Base-by-base conservation (phyloP, 2,113 vertebrate genomes). In the Dipodomys ordii region DNA sequence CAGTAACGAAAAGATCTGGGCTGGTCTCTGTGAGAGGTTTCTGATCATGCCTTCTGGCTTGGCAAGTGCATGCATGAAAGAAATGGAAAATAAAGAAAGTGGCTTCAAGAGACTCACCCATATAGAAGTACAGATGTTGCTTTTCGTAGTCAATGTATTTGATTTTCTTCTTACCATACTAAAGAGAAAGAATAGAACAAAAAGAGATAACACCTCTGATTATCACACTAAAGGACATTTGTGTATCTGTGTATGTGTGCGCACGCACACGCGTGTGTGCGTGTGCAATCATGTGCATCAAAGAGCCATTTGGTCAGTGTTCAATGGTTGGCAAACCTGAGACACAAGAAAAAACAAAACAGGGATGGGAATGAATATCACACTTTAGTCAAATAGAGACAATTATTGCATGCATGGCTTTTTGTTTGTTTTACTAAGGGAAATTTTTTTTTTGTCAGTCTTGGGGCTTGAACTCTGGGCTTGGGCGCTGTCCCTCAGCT, bases 111-210 rank as follows among this genome's bases (percentile, higher is more conserved):
- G 35, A 94, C 96, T 97, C 57, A 97, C 96, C 35, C 13, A 53
- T 16, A 72, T 88, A 90, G 85, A 97, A 97, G 86, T 95, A 97
- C 11, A 97, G 83, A 62, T 97, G 95, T 32, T 96, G 97, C 83
- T 95, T 96, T 82, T 97, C 88, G 46, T 97, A 97, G 71, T 96
- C 0, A 0, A 95, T 83, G 22, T 83, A 96, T 57, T 93, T 97
- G 46, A 97, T 96, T 95, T 96, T 97, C 28, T 94, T 97, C 92
- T 97, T 96, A 79, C 96, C 94, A 7, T 93, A 97, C 96, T 97
- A n/a, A 65, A 90, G 82, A 53, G 25, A 93, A 67, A 95, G 60
- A 82, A 84, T 12, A 86, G 73, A 90, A 80, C 8, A 8, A 32
- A 85, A 77, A 72, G 57, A 77, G 49, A 83, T 15, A 88, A 62